Evolutionary conservation across 2,888 invertebrate species (phyloP), one percentile per base, ranked within the genome.

Genomic region (Lycophotia porphyrea): DNA sequence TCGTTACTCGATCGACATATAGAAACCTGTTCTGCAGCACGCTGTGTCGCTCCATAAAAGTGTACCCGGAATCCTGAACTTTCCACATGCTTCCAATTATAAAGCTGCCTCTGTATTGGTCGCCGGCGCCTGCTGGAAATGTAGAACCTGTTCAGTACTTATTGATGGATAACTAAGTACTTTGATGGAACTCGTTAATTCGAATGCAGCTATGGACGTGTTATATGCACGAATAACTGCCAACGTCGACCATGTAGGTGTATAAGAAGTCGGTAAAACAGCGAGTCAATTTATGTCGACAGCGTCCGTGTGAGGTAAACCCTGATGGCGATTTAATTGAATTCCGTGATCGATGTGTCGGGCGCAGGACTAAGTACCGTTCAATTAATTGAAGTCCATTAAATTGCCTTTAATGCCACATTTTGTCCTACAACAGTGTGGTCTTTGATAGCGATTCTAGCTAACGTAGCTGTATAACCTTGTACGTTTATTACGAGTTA

Each of bases 61-160:
- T 84, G 36, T 76, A 80, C 76, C 84, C 82, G 89, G 90, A 88
- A 89, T 91, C 89, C 88, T 87, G 87, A 89, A 93, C 92, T 93
- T 92, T 93, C 93, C 93, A 93, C 92, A 93, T 92, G 93, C 71
- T 73, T 76, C 80, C 88, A 88, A 87, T 86, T 88, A 87, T 79
- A 87, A 78, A 39, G 76, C 71, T 70, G 83, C 65, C 71, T 74
- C 60, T 84, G 69, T 58, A 74, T 77, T 84, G 83, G 82, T 42
- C 70, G 64, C 39, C 65, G 84, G 76, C 76, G 81, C 84, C 65
- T 74, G 66, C 63, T 84, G 76, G 52, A 47, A 75, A 55, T 66
- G 64, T 65, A 58, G 58, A 84, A 77, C 85, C 74, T 71, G 85
- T 83, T 81, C 65, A 66, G 13, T 63, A 67, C 69, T 71, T 84